Conservation (phyloP, 2,797 vertebrate species). For the Coregonus sp. region DNA sequence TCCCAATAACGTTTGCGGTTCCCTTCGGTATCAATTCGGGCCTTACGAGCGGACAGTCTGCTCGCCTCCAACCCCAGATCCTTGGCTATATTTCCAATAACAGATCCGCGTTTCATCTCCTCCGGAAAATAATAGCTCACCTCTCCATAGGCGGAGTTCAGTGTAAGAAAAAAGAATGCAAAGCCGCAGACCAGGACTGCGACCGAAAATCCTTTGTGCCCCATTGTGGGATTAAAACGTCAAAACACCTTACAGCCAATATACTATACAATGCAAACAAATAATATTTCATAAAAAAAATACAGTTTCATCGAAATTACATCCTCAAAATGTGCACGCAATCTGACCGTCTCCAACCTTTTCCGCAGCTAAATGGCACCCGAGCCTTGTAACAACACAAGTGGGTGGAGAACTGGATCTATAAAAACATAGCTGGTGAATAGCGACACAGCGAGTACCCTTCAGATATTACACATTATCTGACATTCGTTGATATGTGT, state of each 20-base stretch:
- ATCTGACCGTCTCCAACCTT: background rate
- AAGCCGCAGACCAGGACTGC: background rate
- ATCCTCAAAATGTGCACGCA: background rate
- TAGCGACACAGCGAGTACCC: conserved; percentile 23
- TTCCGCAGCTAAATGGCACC: background rate
- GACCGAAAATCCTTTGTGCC: conserved; percentile 7
- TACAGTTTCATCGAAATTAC: background rate
- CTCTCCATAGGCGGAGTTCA: conserved; percentile 17
- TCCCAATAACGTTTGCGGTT: conserved; percentile 46
- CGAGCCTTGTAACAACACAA: background rate
- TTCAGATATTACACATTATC: conserved; percentile 53
- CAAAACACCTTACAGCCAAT: background rate
- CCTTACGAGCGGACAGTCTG: conserved; percentile 25
- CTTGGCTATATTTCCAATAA: conserved; percentile 58
- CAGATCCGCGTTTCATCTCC: conserved; percentile 44
- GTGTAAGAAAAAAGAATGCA: conserved; percentile 5
- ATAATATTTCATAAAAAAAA: no score
- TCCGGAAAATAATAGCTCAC: conserved; percentile 48
- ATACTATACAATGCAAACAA: no score
- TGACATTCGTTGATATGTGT: no score
- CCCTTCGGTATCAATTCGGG: conserved; percentile 36
- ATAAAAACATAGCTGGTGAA: background rate
- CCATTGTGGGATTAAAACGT: background rate
- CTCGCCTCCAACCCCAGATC: conserved; percentile 50
- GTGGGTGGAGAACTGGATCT: background rate